Base-by-base conservation (phyloP, 2,113 vertebrate species). In the Bubo blakistoni region DNA sequence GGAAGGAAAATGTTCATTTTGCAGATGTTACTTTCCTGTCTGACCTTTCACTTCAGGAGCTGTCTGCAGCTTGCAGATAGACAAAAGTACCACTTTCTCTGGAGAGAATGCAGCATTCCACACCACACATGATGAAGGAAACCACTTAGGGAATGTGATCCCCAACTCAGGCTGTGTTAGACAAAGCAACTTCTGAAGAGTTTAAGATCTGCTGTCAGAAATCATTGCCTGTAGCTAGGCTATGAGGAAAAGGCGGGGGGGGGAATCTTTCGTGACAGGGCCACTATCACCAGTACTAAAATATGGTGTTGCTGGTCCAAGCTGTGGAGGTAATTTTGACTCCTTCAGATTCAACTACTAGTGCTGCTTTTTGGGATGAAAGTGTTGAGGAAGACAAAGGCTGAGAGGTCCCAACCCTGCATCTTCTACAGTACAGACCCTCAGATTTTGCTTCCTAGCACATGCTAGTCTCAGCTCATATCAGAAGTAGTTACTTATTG, bases 31-130 rank as follows among this genome's bases (percentile, higher is more conserved):
- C 30, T 74, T 67, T 78, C 7, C 21, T 44, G 32, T 25, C 38
- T 77, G 58, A 80, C 34, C 54, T 82, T 65, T 40, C 57, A 5
- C 44, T 69, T 49, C 51, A 42, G 32, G n/a, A 94, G 29, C 16
- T 82, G 27, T 49, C 58, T 69, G 27, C 34, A 38, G 38, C 18
- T 80, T 86, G n/a, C 1, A 1, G 36, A 38, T 13, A 61, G 16
- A 15, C 0, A 0, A 12, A 51, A 40, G 54, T 12, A 16, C 6
- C 9, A 0, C 26, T 36, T 73, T 49, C 38, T 32, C n/a, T 44
- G 22, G 5, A 13, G 46, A 66, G 93, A 36, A 38, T 38, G 38
- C 6, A 4, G 11, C 5, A 0, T 70, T 87, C 38, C 19, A 36
- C 24, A 26, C 12, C 62, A 44, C 5, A 25, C 1, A 34, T 49